phyloP scores from a whole-genome alignment of 2,797 vertebrate species.

The Ispidina picta region DNA sequence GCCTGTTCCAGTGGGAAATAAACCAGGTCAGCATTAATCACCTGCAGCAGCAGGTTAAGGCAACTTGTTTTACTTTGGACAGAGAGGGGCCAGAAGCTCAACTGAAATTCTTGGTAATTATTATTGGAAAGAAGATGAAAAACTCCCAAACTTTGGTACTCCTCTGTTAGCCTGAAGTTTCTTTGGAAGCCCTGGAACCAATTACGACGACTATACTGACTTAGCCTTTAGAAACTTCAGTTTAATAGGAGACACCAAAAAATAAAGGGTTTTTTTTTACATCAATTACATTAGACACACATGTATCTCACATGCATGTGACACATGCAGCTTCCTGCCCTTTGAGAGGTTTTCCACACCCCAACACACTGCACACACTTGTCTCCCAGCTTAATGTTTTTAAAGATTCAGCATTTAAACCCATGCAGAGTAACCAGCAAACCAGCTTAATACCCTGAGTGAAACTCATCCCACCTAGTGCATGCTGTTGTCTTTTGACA shows the following conservation, averaged over 20 bases:
- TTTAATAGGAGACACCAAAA: neutral
- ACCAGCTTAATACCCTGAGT: neutral
- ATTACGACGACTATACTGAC: neutral
- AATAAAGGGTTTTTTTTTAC: neutral
- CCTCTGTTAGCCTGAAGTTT: neutral
- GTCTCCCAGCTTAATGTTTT: neutral
- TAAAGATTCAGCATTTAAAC: neutral
- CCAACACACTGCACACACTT: neutral
- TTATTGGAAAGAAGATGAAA: rapidly evolving
- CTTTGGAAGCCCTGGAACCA: neutral
- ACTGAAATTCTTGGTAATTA: neutral
- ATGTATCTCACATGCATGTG: rapidly evolving
- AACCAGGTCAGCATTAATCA: neutral
- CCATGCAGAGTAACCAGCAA: neutral
- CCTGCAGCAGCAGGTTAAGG: neutral
- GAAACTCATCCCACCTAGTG: neutral
- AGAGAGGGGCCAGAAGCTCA: neutral
- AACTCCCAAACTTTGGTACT: neutral
- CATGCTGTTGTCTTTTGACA: neutral
- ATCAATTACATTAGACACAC: neutral
- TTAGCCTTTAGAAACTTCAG: neutral
- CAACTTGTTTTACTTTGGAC: neutral
- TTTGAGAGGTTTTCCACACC: neutral
- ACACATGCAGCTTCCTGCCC: neutral
- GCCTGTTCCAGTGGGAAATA: neutral